Percentiles rank a stretch among this genome's conserved stretches.
Evolutionary conservation across 2,797 vertebrate species (phyloP).

Genomic region (Chiroxiphia lanceolata): DNA sequence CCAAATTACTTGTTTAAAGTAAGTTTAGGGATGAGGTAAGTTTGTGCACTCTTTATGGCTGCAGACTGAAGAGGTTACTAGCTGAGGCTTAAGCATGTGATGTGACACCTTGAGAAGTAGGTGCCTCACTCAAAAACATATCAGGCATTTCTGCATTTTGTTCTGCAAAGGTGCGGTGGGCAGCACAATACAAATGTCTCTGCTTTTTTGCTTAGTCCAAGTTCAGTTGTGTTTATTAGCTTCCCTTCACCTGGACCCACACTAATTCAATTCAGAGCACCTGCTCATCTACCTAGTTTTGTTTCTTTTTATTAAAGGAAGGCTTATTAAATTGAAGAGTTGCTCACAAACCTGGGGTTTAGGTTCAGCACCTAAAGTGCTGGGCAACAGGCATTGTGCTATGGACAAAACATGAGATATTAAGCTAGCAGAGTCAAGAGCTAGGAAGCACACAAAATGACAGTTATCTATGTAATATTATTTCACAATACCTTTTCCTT

Average conservation of each 20-base stretch:
- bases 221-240: neutral
- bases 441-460: neutral
- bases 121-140: neutral
- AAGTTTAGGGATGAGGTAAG: neutral
- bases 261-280: neutral
- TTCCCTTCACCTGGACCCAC: neutral
- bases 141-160: neutral
- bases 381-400: neutral
- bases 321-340: neutral
- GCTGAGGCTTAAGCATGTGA: neutral
- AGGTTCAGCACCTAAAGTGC: neutral
- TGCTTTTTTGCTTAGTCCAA: neutral
- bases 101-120: neutral
- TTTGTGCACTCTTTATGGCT: neutral
- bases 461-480: neutral
- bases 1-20: neutral
- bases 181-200: fast-evolving
- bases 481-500: neutral
- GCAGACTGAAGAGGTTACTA: neutral
- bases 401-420: neutral
- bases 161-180: neutral
- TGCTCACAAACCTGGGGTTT: neutral
- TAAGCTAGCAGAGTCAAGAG: neutral
- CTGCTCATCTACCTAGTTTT: neutral
- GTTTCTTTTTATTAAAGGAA: neutral